Base-by-base conservation (phyloP, 23 tunicate genomes). In the Ascidia mentula region DNA sequence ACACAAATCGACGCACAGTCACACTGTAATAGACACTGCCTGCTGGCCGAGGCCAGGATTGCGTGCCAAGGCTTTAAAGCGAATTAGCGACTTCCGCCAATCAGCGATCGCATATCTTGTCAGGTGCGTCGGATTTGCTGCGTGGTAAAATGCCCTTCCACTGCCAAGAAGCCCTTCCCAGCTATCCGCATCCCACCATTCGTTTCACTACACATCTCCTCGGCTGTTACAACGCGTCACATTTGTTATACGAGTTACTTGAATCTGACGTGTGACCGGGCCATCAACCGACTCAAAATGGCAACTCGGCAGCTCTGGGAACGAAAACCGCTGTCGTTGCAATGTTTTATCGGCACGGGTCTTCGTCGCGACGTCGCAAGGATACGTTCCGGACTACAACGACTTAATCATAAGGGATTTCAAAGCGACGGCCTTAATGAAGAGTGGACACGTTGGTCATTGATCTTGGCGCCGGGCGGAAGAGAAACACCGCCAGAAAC, bases 11-110 rank as follows among this genome's bases (percentile, higher is more conserved):
- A 53, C 65, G 65, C 24, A 9, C 28, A 53, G 22, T 53, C 65
- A 26, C 65, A 53, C 65, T 20, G 65, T 53, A 53, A 53, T 53
- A 53, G 65, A 53, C 65, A 53, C 65, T 53, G 65, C 65, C 65
- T 53, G 65, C 24, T 53, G 28, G n/a, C 65, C 65, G 22, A 28
- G 65, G 1, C 7, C 65, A 53, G 65, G 65, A 53, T 53, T 53
- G 65, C 65, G 65, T 53, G 65, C 65, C 22, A 9, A 53, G 24
- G 65, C 65, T 6, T n/a, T n/a, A n/a, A n/a, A n/a, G n/a, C n/a
- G n/a, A n/a, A 53, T 20, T 28, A 53, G 65, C 65, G 65, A 53
- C 65, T 5, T 53, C 65, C 65, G 65, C 65, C 24, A 26, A 9
- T 53, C 65, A 53, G 65, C 12, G 28, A 53, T 9, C 22, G 13